Evolutionary conservation across 2,888 invertebrate genomes (phyloP).

Genomic region (Synanthedon vespiformis): DNA sequence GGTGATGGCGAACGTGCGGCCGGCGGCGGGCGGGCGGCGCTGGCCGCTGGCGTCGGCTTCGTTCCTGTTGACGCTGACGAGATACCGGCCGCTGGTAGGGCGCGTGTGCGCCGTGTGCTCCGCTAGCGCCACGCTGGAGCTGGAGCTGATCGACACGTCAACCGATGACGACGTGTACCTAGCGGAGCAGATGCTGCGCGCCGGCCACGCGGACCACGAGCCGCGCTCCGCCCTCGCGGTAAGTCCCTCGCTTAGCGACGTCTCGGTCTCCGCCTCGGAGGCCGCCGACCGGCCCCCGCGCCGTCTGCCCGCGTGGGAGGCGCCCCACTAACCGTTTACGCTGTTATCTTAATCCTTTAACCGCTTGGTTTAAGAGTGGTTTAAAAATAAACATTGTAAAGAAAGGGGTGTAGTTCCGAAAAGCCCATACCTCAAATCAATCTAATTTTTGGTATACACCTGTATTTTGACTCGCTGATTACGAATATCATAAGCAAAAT

Average conservation of each 20-base stretch:
- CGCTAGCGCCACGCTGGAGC: constrained; percentile 23
- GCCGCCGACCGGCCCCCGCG: background rate
- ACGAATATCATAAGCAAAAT: too few relatives aligned
- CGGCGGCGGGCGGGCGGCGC: constrained; percentile 39
- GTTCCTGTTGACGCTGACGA: constrained; percentile 43
- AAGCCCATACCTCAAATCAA: too few relatives aligned
- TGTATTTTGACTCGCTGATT: too few relatives aligned
- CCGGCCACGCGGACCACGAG: constrained; percentile 56
- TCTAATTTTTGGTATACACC: too few relatives aligned
- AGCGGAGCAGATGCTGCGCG: constrained; percentile 52
- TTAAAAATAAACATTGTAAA: too few relatives aligned
- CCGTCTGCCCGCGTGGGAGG: constrained; percentile 2
- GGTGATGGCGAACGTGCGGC: constrained; percentile 56
- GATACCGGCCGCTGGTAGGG: constrained; percentile 40
- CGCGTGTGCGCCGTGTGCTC: constrained; percentile 27
- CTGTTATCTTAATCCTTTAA: too few relatives aligned
- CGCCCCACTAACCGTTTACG: background rate
- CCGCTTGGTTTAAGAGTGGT: background rate
- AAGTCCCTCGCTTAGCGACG: constrained; percentile 18
- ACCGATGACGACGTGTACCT: constrained; percentile 57
- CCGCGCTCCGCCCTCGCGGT: constrained; percentile 31
- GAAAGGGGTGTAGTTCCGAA: too few relatives aligned
- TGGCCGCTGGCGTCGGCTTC: constrained; percentile 55
- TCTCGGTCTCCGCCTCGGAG: background rate
- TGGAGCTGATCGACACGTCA: constrained; percentile 66